phyloP scores from a whole-genome alignment of 1,140 invertebrate genomes.

The Druon quercuslanigerum region DNA sequence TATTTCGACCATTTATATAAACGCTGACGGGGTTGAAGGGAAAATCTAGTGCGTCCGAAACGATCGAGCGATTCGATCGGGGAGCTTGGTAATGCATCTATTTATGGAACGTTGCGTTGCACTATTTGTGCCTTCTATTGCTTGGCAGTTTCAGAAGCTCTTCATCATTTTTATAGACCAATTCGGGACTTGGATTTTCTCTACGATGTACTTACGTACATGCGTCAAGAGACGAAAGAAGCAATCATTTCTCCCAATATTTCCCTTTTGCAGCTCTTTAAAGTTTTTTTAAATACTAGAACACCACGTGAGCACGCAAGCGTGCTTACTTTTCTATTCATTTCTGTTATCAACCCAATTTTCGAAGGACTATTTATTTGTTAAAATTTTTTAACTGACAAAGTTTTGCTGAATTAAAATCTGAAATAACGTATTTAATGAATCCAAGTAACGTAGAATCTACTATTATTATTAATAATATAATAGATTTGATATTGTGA shows the following conservation, averaged over 20 bases:
- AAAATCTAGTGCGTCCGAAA: not conserved
- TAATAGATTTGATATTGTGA: too few species aligned
- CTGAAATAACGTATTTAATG: too few species aligned
- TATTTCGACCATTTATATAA: not conserved
- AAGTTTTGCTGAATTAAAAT: too few species aligned
- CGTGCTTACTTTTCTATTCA: too few species aligned
- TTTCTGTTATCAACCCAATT: too few species aligned
- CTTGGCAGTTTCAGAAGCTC: not conserved
- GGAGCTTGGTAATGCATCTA: conserved; percentile 1
- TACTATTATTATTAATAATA: too few species aligned
- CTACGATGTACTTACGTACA: not conserved
- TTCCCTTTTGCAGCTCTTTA: not conserved
- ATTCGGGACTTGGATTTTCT: conserved; percentile 22
- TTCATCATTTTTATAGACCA: conserved; percentile 6
- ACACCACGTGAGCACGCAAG: rapidly evolving
- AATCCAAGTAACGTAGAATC: too few species aligned
- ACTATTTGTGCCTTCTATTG: conserved; percentile 24
- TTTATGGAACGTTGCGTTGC: conserved; percentile 8
- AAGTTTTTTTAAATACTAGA: too few species aligned
- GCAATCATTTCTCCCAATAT: not conserved
- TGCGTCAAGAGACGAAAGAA: not conserved
- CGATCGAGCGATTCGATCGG: not conserved
- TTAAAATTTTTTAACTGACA: too few species aligned
- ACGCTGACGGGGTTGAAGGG: not conserved
- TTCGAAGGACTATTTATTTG: too few species aligned